These are phyloP conservation scores for Odontesthes bonariensis DNA, from an alignment of 2,113 vertebrate genomes.

Conservation along the genomic window DNA sequence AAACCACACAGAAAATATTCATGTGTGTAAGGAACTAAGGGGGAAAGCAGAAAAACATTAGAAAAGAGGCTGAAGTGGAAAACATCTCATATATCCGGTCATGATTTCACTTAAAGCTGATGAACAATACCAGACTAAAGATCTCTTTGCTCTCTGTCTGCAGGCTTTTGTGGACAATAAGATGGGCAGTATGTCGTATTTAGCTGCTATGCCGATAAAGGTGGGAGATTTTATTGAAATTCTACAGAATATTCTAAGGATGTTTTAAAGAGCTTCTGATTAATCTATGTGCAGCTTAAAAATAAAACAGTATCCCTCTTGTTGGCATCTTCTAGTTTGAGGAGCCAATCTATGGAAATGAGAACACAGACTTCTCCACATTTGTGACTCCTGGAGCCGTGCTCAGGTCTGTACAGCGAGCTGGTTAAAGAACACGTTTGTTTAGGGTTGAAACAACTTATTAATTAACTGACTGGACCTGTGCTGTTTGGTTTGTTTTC, in stretches of 20 bases:
- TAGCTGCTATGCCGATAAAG: slow-evolving; percentile 78
- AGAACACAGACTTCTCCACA: slow-evolving; percentile 82
- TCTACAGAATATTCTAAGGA: not conserved
- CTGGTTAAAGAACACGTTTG: not conserved
- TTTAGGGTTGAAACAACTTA: not conserved
- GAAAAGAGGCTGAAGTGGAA: no score
- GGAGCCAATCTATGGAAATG: slow-evolving; percentile 82
- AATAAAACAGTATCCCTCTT: not conserved
- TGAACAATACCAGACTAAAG: no score
- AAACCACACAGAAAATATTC: no score
- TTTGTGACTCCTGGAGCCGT: slow-evolving; percentile 85
- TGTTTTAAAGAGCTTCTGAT: not conserved
- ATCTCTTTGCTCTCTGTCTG: not conserved
- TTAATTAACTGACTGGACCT: not conserved
- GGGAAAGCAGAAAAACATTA: no score
- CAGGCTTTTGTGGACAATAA: slow-evolving; percentile 77
- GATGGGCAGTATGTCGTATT: slow-evolving; percentile 75
- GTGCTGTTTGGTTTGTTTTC: no score
- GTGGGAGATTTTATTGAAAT: slow-evolving; percentile 38
- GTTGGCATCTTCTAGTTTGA: slow-evolving; percentile 74
- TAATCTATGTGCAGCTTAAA: not conserved
- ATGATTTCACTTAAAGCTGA: not conserved
- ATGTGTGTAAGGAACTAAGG: no score
- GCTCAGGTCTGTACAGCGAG: slow-evolving; percentile 77
- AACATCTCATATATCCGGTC: no score